Base-by-base conservation (phyloP, 2,888 invertebrate species). In the Pachycephus smyrnensis region DNA sequence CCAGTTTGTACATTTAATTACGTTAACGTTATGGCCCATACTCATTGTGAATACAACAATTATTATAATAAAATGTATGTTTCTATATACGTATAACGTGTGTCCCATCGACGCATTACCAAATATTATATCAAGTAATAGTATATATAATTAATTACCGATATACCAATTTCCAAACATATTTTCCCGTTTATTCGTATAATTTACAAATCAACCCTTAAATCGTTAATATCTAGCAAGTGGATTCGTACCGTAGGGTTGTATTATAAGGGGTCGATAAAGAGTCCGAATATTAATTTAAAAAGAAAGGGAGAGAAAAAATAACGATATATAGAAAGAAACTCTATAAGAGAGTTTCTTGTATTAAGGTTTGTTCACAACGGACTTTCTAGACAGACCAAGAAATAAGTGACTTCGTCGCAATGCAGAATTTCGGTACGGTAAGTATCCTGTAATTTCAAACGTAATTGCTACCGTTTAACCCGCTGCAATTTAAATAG, bases 371-470 rank as follows among this genome's bases (percentile, higher is more conserved):
- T 77, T 73, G 80, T 81, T 86, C 82, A 82, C 85, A 87, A 86
- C 30, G 71, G 6, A 71, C 2, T 55, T 55, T 23, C 40, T 1
- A 15, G 2, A 40, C 15, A 1, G 6, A 23, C 23, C 80, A 82
- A 82, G 85, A 84, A 88, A 89, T 88, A 90, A 89, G 88, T 85
- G 86, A 88, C 82, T 87, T 75, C 82, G 84, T 86, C 85, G 86
- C 88, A 87, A 83, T 87, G 88, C 86, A 86, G 87, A 90, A 89
- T 89, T 89, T 88, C 81, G 87, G 87, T 83, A 83, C 79, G 81
- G 83, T 89, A 89, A 89, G 90, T 89, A 89, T 89, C 83, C 86
- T 86, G 87, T 88, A 89, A 89, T 89, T 88, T 85, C 82, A 84
- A 84, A 82, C 84, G 86, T 88, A 90, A 90, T 89, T 89, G 85